These are phyloP conservation scores for Pionites leucogaster DNA, from an alignment of 2,113 vertebrate species.

Conservation along the genomic window DNA sequence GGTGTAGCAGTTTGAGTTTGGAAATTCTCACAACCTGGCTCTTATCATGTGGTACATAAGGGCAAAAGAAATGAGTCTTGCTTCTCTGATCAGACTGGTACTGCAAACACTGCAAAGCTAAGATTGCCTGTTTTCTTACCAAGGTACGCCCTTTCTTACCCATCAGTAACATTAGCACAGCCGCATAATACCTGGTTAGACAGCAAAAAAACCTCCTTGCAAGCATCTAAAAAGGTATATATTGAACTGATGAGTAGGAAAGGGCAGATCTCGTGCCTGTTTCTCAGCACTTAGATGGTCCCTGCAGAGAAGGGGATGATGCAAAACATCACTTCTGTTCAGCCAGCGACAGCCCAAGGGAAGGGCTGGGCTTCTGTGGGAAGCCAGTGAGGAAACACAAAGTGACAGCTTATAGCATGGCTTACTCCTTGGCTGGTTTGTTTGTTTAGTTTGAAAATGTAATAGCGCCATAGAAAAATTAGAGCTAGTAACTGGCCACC, in stretches of 20 bases:
- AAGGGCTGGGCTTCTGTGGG: neutral
- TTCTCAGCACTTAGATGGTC: neutral
- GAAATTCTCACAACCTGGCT: neutral
- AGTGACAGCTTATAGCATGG: neutral
- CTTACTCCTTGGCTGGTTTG: neutral
- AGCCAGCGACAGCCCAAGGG: neutral
- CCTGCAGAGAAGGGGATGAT: accelerated
- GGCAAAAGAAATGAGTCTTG: neutral
- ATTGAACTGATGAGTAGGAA: neutral
- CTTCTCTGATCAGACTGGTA: neutral
- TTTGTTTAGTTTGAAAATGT: neutral
- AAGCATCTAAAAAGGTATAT: neutral
- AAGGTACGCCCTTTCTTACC: neutral
- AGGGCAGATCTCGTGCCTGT: neutral
- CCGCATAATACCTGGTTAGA: neutral
- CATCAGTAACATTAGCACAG: neutral
- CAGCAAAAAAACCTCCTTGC: neutral
- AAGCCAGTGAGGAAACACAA: neutral
- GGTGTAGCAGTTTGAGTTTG: neutral
- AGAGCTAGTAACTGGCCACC: neutral
- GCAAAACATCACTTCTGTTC: neutral
- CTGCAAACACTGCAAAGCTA: neutral
- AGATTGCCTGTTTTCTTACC: neutral
- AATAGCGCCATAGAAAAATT: neutral
- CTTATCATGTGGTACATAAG: neutral